These are phyloP conservation scores for Hipparchia semele DNA, from an alignment of 2,888 invertebrate species.

Conservation along the genomic window DNA sequence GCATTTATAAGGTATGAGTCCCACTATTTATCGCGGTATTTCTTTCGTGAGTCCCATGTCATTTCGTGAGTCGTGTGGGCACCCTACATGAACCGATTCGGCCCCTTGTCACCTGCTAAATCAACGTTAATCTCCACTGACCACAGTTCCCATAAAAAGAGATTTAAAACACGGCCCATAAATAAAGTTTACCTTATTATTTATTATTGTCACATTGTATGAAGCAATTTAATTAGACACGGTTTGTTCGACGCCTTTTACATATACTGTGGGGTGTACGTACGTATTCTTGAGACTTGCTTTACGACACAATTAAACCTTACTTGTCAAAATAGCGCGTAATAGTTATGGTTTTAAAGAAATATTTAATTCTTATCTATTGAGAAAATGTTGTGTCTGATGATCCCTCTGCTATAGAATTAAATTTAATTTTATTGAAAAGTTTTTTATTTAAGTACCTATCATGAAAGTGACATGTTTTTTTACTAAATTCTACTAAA, in stretches of 20 bases:
- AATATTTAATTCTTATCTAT: neutral
- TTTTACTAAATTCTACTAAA: too few relatives aligned
- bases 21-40: too few relatives aligned
- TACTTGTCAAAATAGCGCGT: constrained; percentile 35
- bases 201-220: constrained; percentile 49
- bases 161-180: constrained; percentile 62
- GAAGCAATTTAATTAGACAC: constrained; percentile 53
- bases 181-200: constrained; percentile 49
- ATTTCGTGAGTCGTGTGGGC: constrained; percentile 40
- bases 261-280: constrained; percentile 21
- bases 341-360: neutral
- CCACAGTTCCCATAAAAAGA: constrained; percentile 82
- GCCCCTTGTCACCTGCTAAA: constrained; percentile 61
- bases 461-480: too few relatives aligned
- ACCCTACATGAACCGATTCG: constrained; percentile 39
- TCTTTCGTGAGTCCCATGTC: too few relatives aligned
- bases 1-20: too few relatives aligned
- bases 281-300: constrained; percentile 13
- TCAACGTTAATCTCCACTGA: constrained; percentile 65
- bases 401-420: too few relatives aligned
- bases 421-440: too few relatives aligned
- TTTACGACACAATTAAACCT: constrained; percentile 31
- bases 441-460: too few relatives aligned
- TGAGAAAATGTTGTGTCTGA: too few relatives aligned
- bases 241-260: constrained; percentile 42